Evolutionary conservation across 2,888 invertebrate species (phyloP), one percentile per base, ranked within the genome.

Genomic region (Drosophila parthenogenetica): DNA sequence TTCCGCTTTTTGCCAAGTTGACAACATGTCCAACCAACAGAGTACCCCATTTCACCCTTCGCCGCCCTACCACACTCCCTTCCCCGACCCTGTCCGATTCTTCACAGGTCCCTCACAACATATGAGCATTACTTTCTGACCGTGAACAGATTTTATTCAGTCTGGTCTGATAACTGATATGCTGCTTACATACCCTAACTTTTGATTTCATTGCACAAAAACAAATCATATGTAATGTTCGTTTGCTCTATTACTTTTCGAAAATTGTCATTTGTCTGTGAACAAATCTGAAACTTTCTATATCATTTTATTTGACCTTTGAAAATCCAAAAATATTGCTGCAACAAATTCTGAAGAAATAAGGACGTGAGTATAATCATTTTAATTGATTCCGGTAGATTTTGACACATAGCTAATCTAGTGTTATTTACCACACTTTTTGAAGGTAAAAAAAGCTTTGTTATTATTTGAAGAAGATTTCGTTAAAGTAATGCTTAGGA

Each of bases 1-100:
- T 85, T 85, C 84, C 84, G 84, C 79, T 83, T 87, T 85, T 87
- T 83, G 83, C 73, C 80, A 80, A 88, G 75, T 83, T 88, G 83
- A 86, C 83, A 83, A 80, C 88, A 78, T 88, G 83, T 77, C 83
- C 67, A 64, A 55, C 67, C 79, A 35, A 32, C 66, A 25, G 53
- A 32, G 22, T 40, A 25, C 13, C 29, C 32, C 35, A 13, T 5
- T 13, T 11, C 11, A 32, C 32, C 32, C 32, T 32, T 22, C 5
- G 5, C 22, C 22, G 5, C 1, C 32, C 32, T 7, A 11, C 32
- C 32, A 11, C 22, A 37, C 42, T 42, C 11, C n/a, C 19, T 17
- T n/a, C 13, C n/a, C n/a, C n/a, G n/a, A n/a, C n/a, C n/a, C n/a
- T n/a, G n/a, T n/a, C n/a, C n/a, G n/a, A n/a, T n/a, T n/a, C n/a